Conservation (phyloP, 2,797 vertebrate species). For the Lacerta bilineata region DNA sequence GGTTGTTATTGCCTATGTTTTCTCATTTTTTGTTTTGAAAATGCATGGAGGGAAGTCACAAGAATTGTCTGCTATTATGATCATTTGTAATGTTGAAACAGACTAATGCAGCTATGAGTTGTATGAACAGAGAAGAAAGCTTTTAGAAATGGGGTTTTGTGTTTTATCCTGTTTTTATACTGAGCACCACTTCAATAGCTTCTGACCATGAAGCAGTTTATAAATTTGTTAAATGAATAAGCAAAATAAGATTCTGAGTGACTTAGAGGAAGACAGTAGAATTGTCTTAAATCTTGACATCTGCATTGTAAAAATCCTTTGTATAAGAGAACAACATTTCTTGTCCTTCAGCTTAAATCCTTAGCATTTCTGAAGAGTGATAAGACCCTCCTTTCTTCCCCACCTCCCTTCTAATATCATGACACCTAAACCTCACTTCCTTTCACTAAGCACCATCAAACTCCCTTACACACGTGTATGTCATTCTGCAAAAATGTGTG, state of each 20-base stretch:
- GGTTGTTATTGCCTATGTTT: too few species aligned
- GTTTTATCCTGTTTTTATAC: too few species aligned
- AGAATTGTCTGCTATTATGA: neutral
- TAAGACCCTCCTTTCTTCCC: neutral
- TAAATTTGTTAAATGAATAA: too few species aligned
- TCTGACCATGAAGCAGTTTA: too few species aligned
- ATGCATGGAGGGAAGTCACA: neutral
- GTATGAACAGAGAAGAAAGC: neutral
- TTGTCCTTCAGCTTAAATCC: neutral
- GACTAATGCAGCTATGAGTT: neutral
- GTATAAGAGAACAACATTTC: neutral
- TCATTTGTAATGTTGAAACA: neutral
- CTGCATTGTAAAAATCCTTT: neutral
- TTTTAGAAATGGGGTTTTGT: neutral
- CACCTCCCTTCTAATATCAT: neutral
- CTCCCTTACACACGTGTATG: neutral
- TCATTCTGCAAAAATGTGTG: neutral
- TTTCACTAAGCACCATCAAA: neutral
- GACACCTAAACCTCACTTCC: neutral
- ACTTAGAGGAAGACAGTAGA: neutral
- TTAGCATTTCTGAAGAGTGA: neutral
- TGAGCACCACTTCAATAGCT: too few species aligned
- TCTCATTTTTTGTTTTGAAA: constrained; percentile 1
- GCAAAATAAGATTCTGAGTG: too few species aligned
- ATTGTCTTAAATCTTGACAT: neutral